These are phyloP conservation scores for Tolmerus cingulatus DNA, from an alignment of 2,888 invertebrate genomes.

Conservation along the genomic window DNA sequence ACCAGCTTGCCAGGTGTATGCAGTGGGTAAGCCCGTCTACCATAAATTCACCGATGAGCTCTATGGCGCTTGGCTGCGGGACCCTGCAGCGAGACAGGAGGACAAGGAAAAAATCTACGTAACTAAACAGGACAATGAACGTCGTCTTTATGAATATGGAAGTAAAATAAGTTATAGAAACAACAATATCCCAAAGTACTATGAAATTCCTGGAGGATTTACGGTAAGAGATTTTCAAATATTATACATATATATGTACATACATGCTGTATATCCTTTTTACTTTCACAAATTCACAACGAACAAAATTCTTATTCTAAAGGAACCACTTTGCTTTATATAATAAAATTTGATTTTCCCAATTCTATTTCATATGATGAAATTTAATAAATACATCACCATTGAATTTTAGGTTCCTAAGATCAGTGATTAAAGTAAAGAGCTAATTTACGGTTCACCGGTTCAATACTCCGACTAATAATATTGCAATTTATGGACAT, in stretches of 20 bases:
- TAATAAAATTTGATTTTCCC: background rate
- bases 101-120: conserved; percentile 80
- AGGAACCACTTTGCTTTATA: background rate
- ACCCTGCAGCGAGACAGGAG: conserved; percentile 64
- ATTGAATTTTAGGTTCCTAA: background rate
- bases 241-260: background rate
- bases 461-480: background rate
- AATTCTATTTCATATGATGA: background rate
- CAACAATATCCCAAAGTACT: conserved; percentile 66
- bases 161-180: conserved; percentile 75
- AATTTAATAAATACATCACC: background rate
- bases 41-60: conserved; percentile 79
- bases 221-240: conserved; percentile 58
- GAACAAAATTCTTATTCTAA: background rate
- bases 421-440: background rate
- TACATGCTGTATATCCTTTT: background rate
- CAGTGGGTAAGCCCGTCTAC: conserved; percentile 93
- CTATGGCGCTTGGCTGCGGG: conserved; percentile 88
- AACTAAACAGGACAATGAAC: conserved; percentile 78
- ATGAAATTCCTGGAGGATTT: conserved; percentile 62
- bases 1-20: conserved; percentile 85
- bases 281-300: background rate
- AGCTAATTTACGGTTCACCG: background rate
- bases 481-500: background rate
- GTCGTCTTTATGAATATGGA: conserved; percentile 78